Conservation (phyloP, 2,797 vertebrate species). For the Pseudocheirus occidentalis region DNA sequence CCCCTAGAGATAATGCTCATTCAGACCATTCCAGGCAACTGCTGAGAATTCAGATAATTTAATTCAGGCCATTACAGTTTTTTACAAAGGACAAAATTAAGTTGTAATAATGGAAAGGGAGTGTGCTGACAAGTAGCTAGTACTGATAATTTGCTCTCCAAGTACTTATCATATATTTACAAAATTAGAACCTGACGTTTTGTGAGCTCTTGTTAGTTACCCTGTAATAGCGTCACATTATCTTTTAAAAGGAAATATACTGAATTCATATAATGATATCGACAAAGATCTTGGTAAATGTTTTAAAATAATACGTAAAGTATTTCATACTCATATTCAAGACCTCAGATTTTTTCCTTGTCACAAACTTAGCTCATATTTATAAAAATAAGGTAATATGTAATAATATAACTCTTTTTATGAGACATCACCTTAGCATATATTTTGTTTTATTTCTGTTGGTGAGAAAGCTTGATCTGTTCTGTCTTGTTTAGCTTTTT, state of each 20-base stretch:
- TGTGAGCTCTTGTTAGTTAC: conserved; percentile 16
- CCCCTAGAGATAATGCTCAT: not conserved
- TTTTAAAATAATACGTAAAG: not conserved
- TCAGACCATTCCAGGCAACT: not conserved
- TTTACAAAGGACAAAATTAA: not conserved
- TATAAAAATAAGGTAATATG: not conserved
- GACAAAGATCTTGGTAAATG: not conserved
- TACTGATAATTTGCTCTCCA: conserved; percentile 1
- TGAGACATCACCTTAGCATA: not conserved
- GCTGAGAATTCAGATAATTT: not conserved
- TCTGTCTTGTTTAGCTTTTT: not conserved
- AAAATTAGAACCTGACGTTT: conserved; percentile 22
- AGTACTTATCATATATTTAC: not conserved
- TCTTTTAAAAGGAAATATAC: conserved; percentile 23
- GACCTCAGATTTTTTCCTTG: not conserved
- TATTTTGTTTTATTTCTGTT: not conserved
- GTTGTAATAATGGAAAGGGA: not conserved
- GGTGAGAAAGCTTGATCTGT: not conserved
- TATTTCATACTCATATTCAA: not conserved
- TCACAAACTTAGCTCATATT: not conserved
- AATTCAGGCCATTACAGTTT: conserved; percentile 15
- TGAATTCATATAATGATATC: not conserved
- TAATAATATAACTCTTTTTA: conserved; percentile 7
- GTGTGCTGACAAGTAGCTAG: not conserved
- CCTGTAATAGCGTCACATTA: not conserved